Base-by-base conservation (phyloP, 2,888 invertebrate species). In the Platycheirus albimanus region DNA sequence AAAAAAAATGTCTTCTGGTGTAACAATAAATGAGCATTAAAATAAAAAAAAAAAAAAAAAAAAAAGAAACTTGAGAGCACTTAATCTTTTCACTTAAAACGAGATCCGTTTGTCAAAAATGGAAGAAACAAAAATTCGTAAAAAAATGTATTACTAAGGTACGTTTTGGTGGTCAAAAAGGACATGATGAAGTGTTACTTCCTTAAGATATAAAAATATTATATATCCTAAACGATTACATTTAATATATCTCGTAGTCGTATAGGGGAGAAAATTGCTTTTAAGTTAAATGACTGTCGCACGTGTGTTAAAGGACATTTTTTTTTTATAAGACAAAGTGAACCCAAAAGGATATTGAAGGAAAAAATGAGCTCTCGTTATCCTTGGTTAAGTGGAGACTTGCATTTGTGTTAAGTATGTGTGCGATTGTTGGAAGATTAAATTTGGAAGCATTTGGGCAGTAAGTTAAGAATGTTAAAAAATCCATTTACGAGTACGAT, bases 201-300 rank as follows among this genome's bases (percentile, higher is more conserved):
- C 36, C 13, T 38, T 24, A 15, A 58, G 38, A 38, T n/a, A 24
- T n/a, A 38, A 4, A 1, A 20, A 4, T 10, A 11, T 20, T 2
- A 33, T 17, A 15, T 1, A 19, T n/a, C 28, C 30, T 6, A 8
- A 33, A 8, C 8, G 5, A 33, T 33, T 33, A 7, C 30, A 33
- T 33, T 33, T 33, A 8, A 33, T 33, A 8, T 24, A n/a, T 8
- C 30, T 33, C 8, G 15, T 6, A 6, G n/a, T n/a, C n/a, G n/a
- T n/a, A n/a, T n/a, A n/a, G 38, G 58, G 10, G 15, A 58, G 58
- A 24, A 56, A 78, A 78, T 78, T 78, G 78, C 64, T 78, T 66
- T 78, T 71, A 66, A 78, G 78, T 78, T 78, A 61, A 71, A 78
- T 72, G 78, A 61, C 58, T 61, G 58, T 78, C 66, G 71, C 71